These are phyloP conservation scores for Perca schrenkii DNA, from an alignment of 2,113 vertebrate genomes.

Conservation along the genomic window DNA sequence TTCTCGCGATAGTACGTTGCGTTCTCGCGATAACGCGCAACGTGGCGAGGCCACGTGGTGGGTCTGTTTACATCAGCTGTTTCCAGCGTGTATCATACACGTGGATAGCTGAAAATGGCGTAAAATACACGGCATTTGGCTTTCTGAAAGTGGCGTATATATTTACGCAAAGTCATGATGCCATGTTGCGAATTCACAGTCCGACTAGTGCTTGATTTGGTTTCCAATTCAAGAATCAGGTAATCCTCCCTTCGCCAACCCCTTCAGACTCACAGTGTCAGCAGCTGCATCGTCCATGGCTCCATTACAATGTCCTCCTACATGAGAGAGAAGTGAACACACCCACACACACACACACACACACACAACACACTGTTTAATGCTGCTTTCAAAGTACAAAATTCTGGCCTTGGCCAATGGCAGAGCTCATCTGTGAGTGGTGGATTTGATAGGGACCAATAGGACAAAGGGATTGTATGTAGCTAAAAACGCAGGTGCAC, in stretches of 20 bases:
- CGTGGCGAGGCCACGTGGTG: too few species aligned
- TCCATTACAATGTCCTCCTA: slow-evolving; percentile 31
- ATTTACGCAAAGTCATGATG: too few species aligned
- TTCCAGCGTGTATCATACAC: too few species aligned
- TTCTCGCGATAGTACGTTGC: too few species aligned
- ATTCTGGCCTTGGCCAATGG: slow-evolving; percentile 48
- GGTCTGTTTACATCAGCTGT: too few species aligned
- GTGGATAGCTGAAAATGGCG: too few species aligned
- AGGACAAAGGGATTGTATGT: slow-evolving; percentile 60
- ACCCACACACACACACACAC: slow-evolving; percentile 8
- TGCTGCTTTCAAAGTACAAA: slow-evolving; percentile 57
- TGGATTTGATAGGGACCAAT: slow-evolving; percentile 66
- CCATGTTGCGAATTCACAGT: too few species aligned
- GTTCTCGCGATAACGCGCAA: too few species aligned
- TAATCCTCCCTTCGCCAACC: slow-evolving; percentile 4
- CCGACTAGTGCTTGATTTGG: slow-evolving; percentile 58
- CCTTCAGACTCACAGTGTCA: slow-evolving; percentile 17
- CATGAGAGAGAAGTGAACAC: slow-evolving; percentile 8
- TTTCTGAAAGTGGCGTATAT: too few species aligned
- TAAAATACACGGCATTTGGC: too few species aligned
- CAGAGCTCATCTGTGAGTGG: slow-evolving; percentile 49
- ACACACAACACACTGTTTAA: slow-evolving; percentile 24
- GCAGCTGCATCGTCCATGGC: slow-evolving; percentile 68
- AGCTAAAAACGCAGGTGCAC: slow-evolving; percentile 76
- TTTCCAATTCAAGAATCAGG: slow-evolving; percentile 47